Base-by-base conservation (phyloP, 2,113 vertebrate species). In the Xerus inauris region DNA sequence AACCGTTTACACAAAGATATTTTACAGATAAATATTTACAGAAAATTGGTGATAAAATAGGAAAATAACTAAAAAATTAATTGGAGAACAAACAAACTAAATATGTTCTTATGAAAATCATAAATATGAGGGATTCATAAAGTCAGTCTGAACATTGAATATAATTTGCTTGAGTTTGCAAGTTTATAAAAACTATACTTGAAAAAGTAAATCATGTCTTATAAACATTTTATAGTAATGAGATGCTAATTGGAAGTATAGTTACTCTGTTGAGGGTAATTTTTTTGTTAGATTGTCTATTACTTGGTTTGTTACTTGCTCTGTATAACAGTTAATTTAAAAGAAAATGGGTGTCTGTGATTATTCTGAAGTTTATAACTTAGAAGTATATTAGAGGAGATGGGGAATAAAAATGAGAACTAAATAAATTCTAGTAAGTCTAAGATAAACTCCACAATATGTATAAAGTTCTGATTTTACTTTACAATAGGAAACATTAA, bases 41-140 rank as follows among this genome's bases (percentile, higher is more conserved):
- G n/a, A 47, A 51, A 86, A 86, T 45, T 79, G 49, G 19, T 38
- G 72, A 26, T 54, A 88, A 69, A 49, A 76, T 54, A 79, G 35
- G 30, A 54, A 76, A 94, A 40, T 57, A 76, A n/a, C 30, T 51
- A 75, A 91, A 89, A 65, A 12, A 75, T 81, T 69, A 67, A 67
- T 10, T 38, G n/a, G 7, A 81, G 16, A 85, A 93, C 65, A 92
- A 79, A 40, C 64, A 87, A 30, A 73, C 10, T 75, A 49, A 92
- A 94, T 67, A 40, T 38, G 26, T 54, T 81, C 14, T 88, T n/a
- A 89, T 28, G 79, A 76, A 95, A 90, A 81, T 62, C 85, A 83
- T 40, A 64, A 75, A 92, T 38, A 80, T 24, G 12, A 86, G 22
- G 19, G 64, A 54, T 69, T 97, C 54, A 91, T 62, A 59, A 89